Percentiles rank a stretch among this genome's conserved stretches.
phyloP scores from a whole-genome alignment of 2,888 invertebrate species.

The Eupeodes luniger region DNA sequence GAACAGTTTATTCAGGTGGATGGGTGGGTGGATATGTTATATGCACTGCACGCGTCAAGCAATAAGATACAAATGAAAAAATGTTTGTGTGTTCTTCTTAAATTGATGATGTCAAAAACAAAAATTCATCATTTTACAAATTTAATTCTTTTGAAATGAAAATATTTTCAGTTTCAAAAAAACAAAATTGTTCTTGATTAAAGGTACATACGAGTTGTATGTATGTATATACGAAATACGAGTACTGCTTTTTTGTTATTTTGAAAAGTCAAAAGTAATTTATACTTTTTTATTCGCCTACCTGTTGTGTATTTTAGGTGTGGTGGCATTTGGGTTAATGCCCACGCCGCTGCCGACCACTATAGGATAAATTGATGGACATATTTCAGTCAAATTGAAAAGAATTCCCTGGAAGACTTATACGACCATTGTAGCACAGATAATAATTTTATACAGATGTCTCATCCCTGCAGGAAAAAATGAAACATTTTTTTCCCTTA shows the following conservation, averaged over 20 bases:
- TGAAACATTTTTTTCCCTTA: no score
- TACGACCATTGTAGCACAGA: no score
- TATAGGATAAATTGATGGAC: no score
- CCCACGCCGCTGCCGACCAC: no score
- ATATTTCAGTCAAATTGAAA: background rate
- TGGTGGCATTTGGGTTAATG: no score
- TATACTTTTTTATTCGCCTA: background rate
- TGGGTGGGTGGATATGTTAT: background rate
- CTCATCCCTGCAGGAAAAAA: no score
- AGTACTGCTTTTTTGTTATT: background rate
- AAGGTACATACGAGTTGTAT: no score
- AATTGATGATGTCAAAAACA: constrained; percentile 11
- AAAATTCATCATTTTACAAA: background rate
- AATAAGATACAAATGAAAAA: background rate
- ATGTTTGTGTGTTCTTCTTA: background rate
- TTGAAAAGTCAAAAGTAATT: constrained; percentile 8
- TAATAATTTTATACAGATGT: no score
- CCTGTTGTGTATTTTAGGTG: no score
- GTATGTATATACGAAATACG: background rate
- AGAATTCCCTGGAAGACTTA: background rate
- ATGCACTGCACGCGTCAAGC: background rate
- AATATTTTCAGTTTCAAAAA: background rate
- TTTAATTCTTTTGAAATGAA: background rate
- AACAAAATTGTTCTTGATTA: no score
- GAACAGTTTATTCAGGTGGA: background rate